phyloP scores from a whole-genome alignment of 2,113 vertebrate genomes.

The Nymphicus hollandicus region DNA sequence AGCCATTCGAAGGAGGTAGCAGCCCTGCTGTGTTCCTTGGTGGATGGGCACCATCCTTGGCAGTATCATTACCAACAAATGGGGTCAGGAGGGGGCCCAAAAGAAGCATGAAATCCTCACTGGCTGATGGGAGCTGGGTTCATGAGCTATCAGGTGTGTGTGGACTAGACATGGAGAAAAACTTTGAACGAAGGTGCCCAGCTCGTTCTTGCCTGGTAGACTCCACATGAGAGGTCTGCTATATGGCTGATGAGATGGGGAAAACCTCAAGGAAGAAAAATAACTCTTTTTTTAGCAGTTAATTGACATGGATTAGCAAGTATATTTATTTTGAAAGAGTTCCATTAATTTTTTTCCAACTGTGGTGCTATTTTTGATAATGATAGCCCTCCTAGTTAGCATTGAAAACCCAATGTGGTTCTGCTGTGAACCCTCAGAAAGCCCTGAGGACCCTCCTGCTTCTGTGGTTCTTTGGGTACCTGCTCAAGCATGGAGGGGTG shows the following conservation, averaged over 20 bases:
- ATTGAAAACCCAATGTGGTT: accelerated
- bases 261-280: neutral
- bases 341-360: accelerated
- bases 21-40: neutral
- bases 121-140: neutral
- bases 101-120: neutral
- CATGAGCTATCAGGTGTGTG: neutral
- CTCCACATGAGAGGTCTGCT: neutral
- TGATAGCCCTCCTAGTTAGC: neutral
- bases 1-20: neutral
- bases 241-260: neutral
- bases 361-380: neutral
- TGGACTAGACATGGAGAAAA: neutral
- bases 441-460: neutral
- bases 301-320: neutral
- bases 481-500: neutral
- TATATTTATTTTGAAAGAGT: neutral
- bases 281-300: neutral
- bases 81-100: neutral
- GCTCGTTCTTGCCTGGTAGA: neutral
- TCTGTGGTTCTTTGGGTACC: neutral
- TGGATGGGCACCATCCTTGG: neutral
- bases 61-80: accelerated
- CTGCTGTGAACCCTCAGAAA: neutral
- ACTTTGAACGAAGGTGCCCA: neutral